Base-by-base conservation (phyloP, 2,797 vertebrate species). In the Strix occidentalis region DNA sequence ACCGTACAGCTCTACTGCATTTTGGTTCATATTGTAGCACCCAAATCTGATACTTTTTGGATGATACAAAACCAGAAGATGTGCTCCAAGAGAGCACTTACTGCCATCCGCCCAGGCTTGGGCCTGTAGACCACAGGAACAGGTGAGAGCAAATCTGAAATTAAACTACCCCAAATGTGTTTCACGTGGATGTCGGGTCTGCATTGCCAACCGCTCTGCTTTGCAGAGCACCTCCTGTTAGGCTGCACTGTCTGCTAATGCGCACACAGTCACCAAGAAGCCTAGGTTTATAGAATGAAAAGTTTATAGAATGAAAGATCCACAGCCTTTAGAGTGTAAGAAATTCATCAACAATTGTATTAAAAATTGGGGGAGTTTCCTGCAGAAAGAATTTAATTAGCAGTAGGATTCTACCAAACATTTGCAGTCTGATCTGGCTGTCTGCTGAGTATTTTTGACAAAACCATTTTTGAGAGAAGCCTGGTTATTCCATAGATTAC, bases 201-300 rank as follows among this genome's bases (percentile, higher is more conserved):
- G 48, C 39, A 51, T 19, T 7, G 0, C 46, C 0, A 0, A 26
- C 25, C 0, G 0, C 56, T 51, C 45, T n/a, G 13, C 41, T 45
- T 33, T 41, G 69, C 46, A 64, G 56, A 74, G 29, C 28, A 41
- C 43, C 54, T 79, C 35, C 25, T 70, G 31, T 11, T 2, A 8
- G 69, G 41, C 48, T 80, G 25, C 23, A 3, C 51, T 61, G 13
- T 14, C 46, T 46, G 24, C 21, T 46, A 29, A 13, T 12, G 33
- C 37, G n/a, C 57, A 60, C 41, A 39, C 4, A 72, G 45, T 10
- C 46, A 48, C 17, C 3, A 5, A 10, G 39, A 60, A 90, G 4
- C 10, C 53, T 54, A 25, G 10, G 2, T 11, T 60, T 69, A 11
- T 20, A n/a, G 35, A 72, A 46, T 11, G 17, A 33, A 45, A 53